A percentile compares a stretch with the other conserved stretches of the same genome.
phyloP scores from a whole-genome alignment of 2,888 invertebrate species.

The Fragum fragum region DNA sequence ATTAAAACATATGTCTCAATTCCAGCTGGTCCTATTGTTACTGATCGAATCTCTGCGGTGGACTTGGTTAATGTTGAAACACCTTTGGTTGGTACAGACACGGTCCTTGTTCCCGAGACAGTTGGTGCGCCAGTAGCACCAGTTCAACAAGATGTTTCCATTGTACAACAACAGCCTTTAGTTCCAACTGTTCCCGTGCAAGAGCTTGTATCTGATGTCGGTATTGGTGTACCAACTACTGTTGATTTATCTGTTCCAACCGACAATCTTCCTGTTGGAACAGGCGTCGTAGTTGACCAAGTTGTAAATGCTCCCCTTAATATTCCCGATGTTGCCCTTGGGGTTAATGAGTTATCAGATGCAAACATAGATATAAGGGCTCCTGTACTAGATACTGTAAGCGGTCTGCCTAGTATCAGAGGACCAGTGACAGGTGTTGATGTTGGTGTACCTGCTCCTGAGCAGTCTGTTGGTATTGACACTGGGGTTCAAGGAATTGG shows the following conservation, averaged over 20 bases:
- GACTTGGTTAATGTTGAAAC: background rate
- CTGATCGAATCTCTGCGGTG: background rate
- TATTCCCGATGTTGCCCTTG: background rate
- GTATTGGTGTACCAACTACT: background rate
- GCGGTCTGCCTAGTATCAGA: background rate
- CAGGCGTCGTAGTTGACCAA: background rate
- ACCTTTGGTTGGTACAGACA: background rate
- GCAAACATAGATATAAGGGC: background rate
- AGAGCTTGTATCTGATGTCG: background rate
- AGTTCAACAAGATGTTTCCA: background rate
- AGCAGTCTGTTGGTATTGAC: background rate
- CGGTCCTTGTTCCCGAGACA: background rate
- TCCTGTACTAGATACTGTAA: background rate
- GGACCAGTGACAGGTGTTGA: background rate
- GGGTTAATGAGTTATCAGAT: background rate
- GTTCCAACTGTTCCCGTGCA: constrained; percentile 3
- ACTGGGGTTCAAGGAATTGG: background rate
- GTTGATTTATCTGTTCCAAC: background rate
- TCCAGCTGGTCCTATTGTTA: background rate
- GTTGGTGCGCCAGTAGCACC: background rate
- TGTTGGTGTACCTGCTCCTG: background rate
- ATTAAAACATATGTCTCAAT: no score
- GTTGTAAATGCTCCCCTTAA: background rate
- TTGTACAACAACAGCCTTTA: constrained; percentile 10
- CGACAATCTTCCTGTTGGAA: background rate